Conservation (phyloP, 2,888 invertebrate species). For the Troglohyphantes excavatus region DNA sequence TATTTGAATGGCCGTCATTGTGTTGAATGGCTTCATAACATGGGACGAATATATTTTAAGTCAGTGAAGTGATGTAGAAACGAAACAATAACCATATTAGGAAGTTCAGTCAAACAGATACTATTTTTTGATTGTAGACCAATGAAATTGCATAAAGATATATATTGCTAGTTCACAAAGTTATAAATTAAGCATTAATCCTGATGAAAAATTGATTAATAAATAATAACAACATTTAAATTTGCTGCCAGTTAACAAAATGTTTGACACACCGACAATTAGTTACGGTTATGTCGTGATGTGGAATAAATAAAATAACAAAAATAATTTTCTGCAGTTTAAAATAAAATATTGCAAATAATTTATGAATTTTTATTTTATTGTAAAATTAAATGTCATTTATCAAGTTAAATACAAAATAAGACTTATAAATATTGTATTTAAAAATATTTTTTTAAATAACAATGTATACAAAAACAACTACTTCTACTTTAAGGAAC, state of each 20-base stretch:
- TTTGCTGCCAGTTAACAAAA: not conserved
- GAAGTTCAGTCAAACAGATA: not conserved
- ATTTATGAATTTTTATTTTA: no score
- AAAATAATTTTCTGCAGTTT: no score
- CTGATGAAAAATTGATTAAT: not conserved
- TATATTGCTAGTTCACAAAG: not conserved
- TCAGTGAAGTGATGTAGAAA: not conserved
- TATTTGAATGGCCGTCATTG: conserved; percentile 56
- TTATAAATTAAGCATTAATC: not conserved
- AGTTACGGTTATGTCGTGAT: not conserved
- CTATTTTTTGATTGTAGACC: not conserved
- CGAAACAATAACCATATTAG: not conserved
- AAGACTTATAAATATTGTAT: no score
- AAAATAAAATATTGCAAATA: no score
- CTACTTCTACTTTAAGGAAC: not conserved
- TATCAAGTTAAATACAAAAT: no score
- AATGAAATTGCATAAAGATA: not conserved
- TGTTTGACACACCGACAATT: not conserved
- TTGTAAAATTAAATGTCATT: no score
- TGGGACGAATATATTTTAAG: not conserved
- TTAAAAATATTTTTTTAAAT: no score
- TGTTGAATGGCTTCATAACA: not conserved
- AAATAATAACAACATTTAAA: not conserved
- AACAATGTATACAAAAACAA: not conserved
- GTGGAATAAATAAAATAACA: no score